phyloP scores from a whole-genome alignment of 2,888 invertebrate species.

The Trichacis sp. region DNA sequence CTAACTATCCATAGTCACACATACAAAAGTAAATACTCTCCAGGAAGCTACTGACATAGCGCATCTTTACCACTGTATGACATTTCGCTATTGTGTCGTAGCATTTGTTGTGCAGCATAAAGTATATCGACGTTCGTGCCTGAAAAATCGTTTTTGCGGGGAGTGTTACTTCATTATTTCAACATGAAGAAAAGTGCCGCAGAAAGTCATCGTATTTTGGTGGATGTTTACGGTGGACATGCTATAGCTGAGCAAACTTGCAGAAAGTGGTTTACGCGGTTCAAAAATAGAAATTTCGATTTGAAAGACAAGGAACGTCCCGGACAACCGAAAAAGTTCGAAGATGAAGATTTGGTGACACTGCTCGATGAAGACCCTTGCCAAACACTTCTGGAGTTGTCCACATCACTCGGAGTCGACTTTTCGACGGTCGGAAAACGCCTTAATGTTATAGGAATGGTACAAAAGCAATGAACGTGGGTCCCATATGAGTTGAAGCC shows the following conservation, averaged over 20 bases:
- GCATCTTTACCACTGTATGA: too few species aligned
- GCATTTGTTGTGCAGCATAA: conserved; percentile 1
- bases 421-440: background rate
- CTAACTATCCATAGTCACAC: too few species aligned
- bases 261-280: conserved; percentile 7
- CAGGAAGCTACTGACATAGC: too few species aligned
- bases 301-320: too few species aligned
- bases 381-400: too few species aligned
- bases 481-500: background rate
- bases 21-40: too few species aligned
- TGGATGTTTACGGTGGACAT: conserved; percentile 17
- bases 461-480: too few species aligned
- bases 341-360: background rate
- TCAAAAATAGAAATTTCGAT: conserved; percentile 6
- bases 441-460: conserved; percentile 2
- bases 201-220: conserved; percentile 15
- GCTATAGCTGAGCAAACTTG: background rate
- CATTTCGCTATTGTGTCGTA: conserved; percentile 5
- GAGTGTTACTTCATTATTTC: too few species aligned
- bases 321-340: too few species aligned
- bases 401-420: too few species aligned
- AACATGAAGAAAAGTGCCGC: conserved; percentile 8
- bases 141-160: too few species aligned
- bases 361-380: background rate
- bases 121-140: conserved; percentile 2